Evolutionary conservation across 1,140 invertebrate species (phyloP), one percentile per base, ranked within the genome.

Genomic region (Pseudoatta argentina): DNA sequence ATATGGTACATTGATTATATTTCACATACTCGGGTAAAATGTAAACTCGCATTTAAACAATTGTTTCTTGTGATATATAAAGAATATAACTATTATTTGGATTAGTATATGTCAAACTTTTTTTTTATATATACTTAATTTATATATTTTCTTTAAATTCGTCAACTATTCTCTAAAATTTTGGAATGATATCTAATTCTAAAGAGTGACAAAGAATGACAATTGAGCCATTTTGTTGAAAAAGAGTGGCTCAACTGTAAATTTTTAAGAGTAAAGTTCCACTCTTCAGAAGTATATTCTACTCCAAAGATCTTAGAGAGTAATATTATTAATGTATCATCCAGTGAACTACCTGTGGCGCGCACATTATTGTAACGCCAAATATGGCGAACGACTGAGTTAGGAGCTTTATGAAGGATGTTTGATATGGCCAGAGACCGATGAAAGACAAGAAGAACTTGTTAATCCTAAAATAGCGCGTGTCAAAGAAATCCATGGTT

Each of bases 401-500:
- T 12, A 61, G 12, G 69, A 59, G 3, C 57, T 78, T 79, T 51
- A 66, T 44, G 14, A 30, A 24, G 1, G 34, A 12, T 6, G 16
- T 79, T 79, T 86, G 75, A 6, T 67, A 79, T 4, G 83, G 83
- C 83, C 76, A 86, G 1, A 79, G n/a, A 5, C 75, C 64, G 10
- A 34, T 10, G 6, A 61, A 79, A 59, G 61, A 69, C 18, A 86
- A 4, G 0, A 71, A 34, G n/a, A 79, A 10, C 18, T 86, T 86
- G 24, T 79, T 86, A 59, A 86, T 69, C 21, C 27, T 69, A 61
- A 79, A 86, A 44, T 69, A 66, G 1, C 53, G 75, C n/a, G 63
- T 48, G 10, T 86, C 75, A 86, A 86, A 86, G 53, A 86, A 59
- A 66, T 79, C 75, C 75, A 86, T 86, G 10, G 16, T 24, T 55